phyloP scores from a whole-genome alignment of 2,797 vertebrate species.

The Hippocampus kuda region DNA sequence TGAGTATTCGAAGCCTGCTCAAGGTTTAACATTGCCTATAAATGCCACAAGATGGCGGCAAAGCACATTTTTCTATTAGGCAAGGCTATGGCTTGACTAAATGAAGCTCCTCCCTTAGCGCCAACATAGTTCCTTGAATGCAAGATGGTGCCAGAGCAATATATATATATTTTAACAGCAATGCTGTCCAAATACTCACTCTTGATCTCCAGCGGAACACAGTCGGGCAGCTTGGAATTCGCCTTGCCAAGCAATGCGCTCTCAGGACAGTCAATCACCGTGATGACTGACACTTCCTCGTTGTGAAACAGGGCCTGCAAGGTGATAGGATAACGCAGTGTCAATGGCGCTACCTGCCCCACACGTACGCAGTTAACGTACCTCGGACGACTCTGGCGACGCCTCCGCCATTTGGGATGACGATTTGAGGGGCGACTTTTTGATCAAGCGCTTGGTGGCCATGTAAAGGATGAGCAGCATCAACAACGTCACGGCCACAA shows the following conservation, averaged over 20 bases:
- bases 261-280: neutral
- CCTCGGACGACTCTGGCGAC: constrained; percentile 27
- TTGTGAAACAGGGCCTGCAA: constrained; percentile 18
- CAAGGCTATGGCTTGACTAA: too few species aligned
- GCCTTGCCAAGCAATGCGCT: constrained; percentile 20
- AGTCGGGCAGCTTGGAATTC: constrained; percentile 48
- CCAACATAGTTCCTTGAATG: too few species aligned
- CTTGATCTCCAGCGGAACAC: constrained; percentile 53
- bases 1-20: too few species aligned
- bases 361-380: constrained; percentile 9
- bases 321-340: neutral
- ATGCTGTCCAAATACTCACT: constrained; percentile 39
- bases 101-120: too few species aligned
- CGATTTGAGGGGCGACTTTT: constrained; percentile 6
- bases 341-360: neutral
- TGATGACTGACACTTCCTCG: constrained; percentile 1
- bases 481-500: neutral
- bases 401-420: neutral
- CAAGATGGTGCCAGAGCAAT: too few species aligned
- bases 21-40: too few species aligned
- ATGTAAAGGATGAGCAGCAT: constrained; percentile 4
- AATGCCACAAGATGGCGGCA: too few species aligned
- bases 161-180: too few species aligned
- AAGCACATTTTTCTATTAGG: too few species aligned
- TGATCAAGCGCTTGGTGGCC: constrained; percentile 25